phyloP scores from a whole-genome alignment of 2,113 vertebrate species.

The Abramis brama region DNA sequence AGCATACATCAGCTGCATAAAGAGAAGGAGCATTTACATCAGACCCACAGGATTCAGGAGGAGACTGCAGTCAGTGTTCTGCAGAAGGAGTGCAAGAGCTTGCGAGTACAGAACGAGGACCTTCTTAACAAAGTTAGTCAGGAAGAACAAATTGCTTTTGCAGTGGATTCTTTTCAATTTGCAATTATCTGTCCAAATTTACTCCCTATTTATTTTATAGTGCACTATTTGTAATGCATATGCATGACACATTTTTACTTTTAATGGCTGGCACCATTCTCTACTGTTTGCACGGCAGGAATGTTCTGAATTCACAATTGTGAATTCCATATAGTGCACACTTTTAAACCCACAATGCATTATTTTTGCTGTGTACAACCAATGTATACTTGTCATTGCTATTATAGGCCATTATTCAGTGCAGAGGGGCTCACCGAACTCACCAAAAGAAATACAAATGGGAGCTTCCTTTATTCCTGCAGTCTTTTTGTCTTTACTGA shows the following conservation, averaged over 20 bases:
- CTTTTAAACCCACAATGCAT: too few species aligned
- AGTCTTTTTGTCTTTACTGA: too few species aligned
- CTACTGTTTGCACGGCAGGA: not conserved
- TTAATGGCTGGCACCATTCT: not conserved
- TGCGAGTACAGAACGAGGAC: slow-evolving; percentile 68
- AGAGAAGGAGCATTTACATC: slow-evolving; percentile 67
- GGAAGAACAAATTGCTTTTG: not conserved
- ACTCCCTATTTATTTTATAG: not conserved
- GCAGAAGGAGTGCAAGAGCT: slow-evolving; percentile 60
- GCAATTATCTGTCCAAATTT: not conserved
- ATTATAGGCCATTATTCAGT: too few species aligned
- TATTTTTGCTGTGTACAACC: too few species aligned
- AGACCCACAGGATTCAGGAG: slow-evolving; percentile 56
- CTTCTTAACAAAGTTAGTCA: slow-evolving; percentile 65
- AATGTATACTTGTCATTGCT: too few species aligned
- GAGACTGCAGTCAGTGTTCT: slow-evolving; percentile 54
- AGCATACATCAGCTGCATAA: slow-evolving; percentile 51
- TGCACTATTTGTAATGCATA: not conserved
- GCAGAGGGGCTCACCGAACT: too few species aligned
- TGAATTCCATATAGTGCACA: too few species aligned
- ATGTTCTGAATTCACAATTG: not conserved
- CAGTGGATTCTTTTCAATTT: not conserved
- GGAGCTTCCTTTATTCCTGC: too few species aligned
- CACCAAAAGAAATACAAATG: too few species aligned
- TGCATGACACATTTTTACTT: not conserved